These are phyloP conservation scores for Turnix velox DNA, from an alignment of 2,113 vertebrate species.

Conservation along the genomic window DNA sequence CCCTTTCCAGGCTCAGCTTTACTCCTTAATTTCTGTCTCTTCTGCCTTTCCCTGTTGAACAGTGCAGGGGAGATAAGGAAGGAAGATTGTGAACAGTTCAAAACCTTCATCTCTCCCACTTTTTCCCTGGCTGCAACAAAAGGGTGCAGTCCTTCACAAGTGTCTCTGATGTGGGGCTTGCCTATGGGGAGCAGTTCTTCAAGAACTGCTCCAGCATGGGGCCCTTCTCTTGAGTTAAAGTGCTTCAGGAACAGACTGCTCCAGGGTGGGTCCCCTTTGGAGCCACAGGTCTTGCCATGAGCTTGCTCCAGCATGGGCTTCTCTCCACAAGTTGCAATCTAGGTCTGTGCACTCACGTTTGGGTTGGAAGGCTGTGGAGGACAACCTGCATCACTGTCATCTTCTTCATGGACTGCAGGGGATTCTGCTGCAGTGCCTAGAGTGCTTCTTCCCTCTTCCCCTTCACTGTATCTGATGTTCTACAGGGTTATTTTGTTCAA, in stretches of 20 bases:
- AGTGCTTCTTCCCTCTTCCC: neutral
- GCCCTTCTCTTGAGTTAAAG: neutral
- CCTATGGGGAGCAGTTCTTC: neutral
- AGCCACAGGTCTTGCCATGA: neutral
- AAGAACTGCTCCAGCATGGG: neutral
- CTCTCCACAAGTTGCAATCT: neutral
- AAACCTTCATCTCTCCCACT: neutral
- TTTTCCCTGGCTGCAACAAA: rapidly evolving
- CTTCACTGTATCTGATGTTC: neutral
- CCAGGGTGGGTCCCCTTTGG: rapidly evolving
- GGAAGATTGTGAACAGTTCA: neutral
- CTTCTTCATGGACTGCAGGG: neutral
- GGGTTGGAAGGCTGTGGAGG: neutral
- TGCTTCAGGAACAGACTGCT: neutral
- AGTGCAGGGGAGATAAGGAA: neutral
- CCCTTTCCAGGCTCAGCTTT: neutral
- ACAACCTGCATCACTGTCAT: neutral
- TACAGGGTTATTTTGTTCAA: neutral
- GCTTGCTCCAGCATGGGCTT: neutral
- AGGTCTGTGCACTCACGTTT: neutral
- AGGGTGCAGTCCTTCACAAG: neutral
- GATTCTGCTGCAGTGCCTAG: neutral
- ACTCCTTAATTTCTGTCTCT: neutral
- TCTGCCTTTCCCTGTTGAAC: rapidly evolving
- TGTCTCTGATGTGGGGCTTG: rapidly evolving